A percentile compares a stretch with the other conserved stretches of the same genome.
These are phyloP conservation scores for Pseudochaenichthys georgianus DNA, from an alignment of 2,797 vertebrate genomes.

Conservation along the genomic window DNA sequence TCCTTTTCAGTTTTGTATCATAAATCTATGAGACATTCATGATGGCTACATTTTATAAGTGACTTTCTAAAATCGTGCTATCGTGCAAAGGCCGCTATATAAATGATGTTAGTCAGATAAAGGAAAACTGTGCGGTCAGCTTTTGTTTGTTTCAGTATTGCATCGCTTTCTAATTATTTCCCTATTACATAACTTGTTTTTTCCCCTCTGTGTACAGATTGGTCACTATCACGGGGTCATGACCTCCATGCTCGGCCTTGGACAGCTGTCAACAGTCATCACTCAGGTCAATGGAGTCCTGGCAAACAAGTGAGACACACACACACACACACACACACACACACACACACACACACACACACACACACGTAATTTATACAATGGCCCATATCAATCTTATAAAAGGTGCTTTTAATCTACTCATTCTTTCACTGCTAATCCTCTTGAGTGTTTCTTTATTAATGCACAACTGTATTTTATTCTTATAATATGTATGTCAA, in stretches of 20 bases:
- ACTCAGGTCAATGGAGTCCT: constrained; percentile 97
- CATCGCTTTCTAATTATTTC: neutral
- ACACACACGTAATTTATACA: no score
- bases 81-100: neutral
- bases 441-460: neutral
- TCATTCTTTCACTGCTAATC: neutral
- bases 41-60: no score
- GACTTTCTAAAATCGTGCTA: no score
- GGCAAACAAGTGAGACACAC: constrained; percentile 90
- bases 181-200: neutral
- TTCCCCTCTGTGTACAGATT: constrained; percentile 84
- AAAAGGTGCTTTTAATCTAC: neutral
- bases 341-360: neutral
- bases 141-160: neutral
- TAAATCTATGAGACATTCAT: no score
- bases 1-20: no score
- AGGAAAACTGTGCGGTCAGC: neutral
- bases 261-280: constrained; percentile 96
- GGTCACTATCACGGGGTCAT: constrained; percentile 97
- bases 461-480: neutral
- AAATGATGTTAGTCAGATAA: neutral
- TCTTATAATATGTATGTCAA: neutral
- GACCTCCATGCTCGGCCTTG: constrained; percentile 97
- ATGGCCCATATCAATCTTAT: neutral
- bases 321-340: neutral